Percentiles rank a stretch among this genome's conserved stretches.
These are phyloP conservation scores for Anser brachyrhynchus DNA, from an alignment of 2,113 vertebrate genomes.

Conservation along the genomic window DNA sequence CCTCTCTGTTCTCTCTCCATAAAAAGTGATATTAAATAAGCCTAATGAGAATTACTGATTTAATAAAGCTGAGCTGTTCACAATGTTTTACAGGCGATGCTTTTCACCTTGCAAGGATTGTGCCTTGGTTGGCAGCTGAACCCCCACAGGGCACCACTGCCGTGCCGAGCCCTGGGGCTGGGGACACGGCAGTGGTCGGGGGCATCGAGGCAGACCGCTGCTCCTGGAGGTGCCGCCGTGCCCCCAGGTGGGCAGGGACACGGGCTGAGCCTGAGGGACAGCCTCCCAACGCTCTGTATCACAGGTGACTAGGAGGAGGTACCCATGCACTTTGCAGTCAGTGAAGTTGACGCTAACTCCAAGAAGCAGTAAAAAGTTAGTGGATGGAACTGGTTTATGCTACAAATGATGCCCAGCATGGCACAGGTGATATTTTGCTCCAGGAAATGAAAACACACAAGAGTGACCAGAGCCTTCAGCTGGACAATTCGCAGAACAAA, in stretches of 20 bases:
- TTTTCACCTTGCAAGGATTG: constrained; percentile 3
- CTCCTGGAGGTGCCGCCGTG: neutral
- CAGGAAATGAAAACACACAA: neutral
- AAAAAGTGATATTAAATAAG: neutral
- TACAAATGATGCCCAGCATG: neutral
- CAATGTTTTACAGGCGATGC: neutral
- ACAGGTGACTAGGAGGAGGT: neutral
- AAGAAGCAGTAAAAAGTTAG: neutral
- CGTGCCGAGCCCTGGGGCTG: neutral
- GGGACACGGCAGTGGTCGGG: rapidly evolving
- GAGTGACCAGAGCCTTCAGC: neutral
- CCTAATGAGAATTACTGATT: constrained; percentile 21
- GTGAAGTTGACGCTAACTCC: neutral
- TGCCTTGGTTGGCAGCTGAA: neutral
- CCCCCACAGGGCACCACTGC: neutral
- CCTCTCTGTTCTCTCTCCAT: neutral
- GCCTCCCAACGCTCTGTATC: neutral
- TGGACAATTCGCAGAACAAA: neutral
- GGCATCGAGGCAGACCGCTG: neutral
- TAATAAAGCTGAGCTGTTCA: constrained; percentile 5
- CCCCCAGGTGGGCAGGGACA: neutral
- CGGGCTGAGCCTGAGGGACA: neutral
- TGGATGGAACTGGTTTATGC: neutral
- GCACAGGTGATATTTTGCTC: neutral
- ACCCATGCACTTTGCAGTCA: neutral